These are phyloP conservation scores for Allygus modestus DNA, from an alignment of 2,888 invertebrate genomes.

Conservation along the genomic window DNA sequence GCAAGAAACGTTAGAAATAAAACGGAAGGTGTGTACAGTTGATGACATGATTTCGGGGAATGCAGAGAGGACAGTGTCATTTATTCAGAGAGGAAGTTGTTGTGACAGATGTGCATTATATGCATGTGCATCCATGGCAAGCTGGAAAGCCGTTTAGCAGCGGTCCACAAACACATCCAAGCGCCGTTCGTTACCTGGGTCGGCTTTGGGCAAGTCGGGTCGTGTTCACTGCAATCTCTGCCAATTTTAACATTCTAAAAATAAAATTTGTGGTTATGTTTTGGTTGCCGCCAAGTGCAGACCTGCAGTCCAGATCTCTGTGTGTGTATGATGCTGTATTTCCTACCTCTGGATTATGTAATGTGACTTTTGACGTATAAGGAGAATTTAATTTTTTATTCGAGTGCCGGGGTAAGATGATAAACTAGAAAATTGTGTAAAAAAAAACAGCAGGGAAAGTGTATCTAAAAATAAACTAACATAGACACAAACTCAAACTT, in stretches of 20 bases:
- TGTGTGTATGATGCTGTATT: constrained; percentile 18
- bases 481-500: no score
- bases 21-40: not conserved
- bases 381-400: no score
- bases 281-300: not conserved
- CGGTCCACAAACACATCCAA: constrained; percentile 31
- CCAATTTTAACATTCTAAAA: constrained; percentile 65
- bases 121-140: constrained; percentile 33
- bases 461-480: no score
- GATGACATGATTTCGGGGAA: not conserved
- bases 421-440: no score
- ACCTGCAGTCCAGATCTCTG: not conserved
- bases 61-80: not conserved
- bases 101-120: constrained; percentile 11
- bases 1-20: constrained; percentile 8
- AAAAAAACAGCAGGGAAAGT: no score
- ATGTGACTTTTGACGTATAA: not conserved
- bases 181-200: constrained; percentile 56
- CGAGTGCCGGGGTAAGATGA: no score
- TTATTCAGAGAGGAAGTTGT: not conserved
- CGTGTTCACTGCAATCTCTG: constrained; percentile 61
- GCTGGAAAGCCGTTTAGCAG: constrained; percentile 4
- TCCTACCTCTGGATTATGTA: not conserved
- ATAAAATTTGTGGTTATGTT: constrained; percentile 63
- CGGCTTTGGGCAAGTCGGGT: constrained; percentile 59